These are phyloP conservation scores for Tupiocoris notatus DNA, from an alignment of 2,888 invertebrate genomes.

Conservation along the genomic window DNA sequence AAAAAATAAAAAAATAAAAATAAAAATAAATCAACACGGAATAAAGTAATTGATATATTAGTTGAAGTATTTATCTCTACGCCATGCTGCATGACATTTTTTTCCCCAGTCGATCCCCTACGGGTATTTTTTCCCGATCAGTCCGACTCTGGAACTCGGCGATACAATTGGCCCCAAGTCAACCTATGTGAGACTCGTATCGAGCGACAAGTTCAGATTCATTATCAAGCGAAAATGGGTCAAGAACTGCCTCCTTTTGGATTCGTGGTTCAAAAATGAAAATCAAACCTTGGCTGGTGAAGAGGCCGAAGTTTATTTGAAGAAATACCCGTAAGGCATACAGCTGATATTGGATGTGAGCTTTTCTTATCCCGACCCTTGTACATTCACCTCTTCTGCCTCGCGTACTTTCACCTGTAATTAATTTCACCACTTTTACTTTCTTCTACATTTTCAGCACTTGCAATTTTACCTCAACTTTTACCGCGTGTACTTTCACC, in stretches of 20 bases:
- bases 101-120: conserved; percentile 26
- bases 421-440: neutral
- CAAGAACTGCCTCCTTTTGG: conserved; percentile 23
- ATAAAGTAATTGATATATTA: too few species aligned
- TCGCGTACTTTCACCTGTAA: too few species aligned
- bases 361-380: neutral
- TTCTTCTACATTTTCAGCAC: too few species aligned
- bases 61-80: too few species aligned
- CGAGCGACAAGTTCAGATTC: conserved; percentile 27
- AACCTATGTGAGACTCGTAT: conserved; percentile 26
- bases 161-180: conserved; percentile 27
- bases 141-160: conserved; percentile 5
- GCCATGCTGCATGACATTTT: too few species aligned
- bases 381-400: neutral
- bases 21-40: too few species aligned
- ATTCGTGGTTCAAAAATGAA: conserved; percentile 30
- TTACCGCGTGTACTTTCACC: too few species aligned
- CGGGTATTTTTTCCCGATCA: conserved; percentile 22
- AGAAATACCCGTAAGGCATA: conserved; percentile 35
- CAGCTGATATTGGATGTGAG: neutral
- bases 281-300: conserved; percentile 2
- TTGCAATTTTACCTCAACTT: too few species aligned
- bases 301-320: conserved; percentile 29
- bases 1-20: too few species aligned
- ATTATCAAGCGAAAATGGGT: conserved; percentile 27